Evolutionary conservation across 2,888 invertebrate species (phyloP), one percentile per base, ranked within the genome.

Genomic region (Branchellion lobata): DNA sequence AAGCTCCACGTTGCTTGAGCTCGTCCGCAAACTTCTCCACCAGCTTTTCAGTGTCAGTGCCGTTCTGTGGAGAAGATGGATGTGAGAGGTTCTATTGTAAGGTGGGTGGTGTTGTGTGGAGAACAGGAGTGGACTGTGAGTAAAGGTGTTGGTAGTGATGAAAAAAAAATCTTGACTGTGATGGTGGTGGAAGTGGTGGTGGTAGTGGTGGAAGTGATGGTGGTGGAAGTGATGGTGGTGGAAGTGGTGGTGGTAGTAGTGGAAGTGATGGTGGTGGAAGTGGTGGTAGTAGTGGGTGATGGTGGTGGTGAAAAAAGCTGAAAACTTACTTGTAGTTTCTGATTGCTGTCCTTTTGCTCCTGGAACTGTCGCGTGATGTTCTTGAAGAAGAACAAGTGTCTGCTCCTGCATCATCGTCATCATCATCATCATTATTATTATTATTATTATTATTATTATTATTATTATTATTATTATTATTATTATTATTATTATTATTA

Each of bases 351-450:
- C 86, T 93, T 93, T 77, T 95, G 89, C 87, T 94, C 93, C 87
- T 98, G 96, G 82, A 98, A 90, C 88, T 96, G 95, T 87, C 93
- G 93, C 1, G 97, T 97, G 21, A 97, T 97, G 87, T 94, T 93
- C 84, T 96, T 94, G 82, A 98, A 95, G 87, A 98, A 98, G 90
- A 94, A 93, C 89, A 98, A 93, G 88, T 98, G 97, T 82, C 87
- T 85, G 57, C 86, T 85, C 81, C 89, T 89, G 84, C 33, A 84
- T 27, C 36, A 36, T 36, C 5, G 47, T 1, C 1, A 72, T 3
- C 14, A 33, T 31, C 11, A 72, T 33, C 11, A 33, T 72, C 8
- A 72, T 34, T 18, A 8, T 72, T 18, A 72, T 33, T 1, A 18
- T 27, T 21, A 33, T 8, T 27, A 24, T 68, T 36, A 40, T 61